Base-by-base conservation (phyloP, 2,797 vertebrate species). In the Orientallactaga sibirica region DNA sequence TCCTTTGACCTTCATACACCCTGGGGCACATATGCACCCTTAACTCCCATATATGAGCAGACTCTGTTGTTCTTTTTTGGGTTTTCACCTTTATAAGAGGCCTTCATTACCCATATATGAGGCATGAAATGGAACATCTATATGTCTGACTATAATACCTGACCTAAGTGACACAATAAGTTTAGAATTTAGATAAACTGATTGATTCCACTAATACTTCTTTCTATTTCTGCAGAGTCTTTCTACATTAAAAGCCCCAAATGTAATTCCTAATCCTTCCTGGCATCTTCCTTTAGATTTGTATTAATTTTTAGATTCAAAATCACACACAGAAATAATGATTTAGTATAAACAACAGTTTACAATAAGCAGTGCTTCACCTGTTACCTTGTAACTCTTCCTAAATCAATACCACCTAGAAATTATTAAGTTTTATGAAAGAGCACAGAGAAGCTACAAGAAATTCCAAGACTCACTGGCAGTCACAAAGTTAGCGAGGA, bases 281-380 rank as follows among this genome's bases (percentile, higher is more conserved):
- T 71, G 61, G 75, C 5, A 71, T 71, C 4, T 90, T 92, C 68
- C 15, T 81, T 80, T 64, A 67, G 18, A 94, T 66, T 93, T 62
- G 80, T 10, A 75, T 16, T 48, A 14, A 52, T 7, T 7, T 52
- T 52, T 37, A 37, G 22, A 74, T 80, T 90, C 19, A 83, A 85
- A 88, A 88, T 64, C 25, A 4, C 68, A 74, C 0, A 78, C 29
- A 68, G n/a, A 83, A 58, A 16, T 33, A 75, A 48, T 25, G 64
- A 48, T 76, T 82, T 76, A 88, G 7, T 76, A 14, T 14, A 76
- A 11, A 8, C 67, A 15, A 79, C 3, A 52, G 8, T 74, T 14
- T 81, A 48, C 16, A 14, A 3, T 52, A 43, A n/a, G 48, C 10
- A 89, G 48, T 58, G n/a, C 9, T 82, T 76, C 55, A 70, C 6